phyloP scores from a whole-genome alignment of 92 coral and sea anemone genomes.

The Isaurus tuberculatus region DNA sequence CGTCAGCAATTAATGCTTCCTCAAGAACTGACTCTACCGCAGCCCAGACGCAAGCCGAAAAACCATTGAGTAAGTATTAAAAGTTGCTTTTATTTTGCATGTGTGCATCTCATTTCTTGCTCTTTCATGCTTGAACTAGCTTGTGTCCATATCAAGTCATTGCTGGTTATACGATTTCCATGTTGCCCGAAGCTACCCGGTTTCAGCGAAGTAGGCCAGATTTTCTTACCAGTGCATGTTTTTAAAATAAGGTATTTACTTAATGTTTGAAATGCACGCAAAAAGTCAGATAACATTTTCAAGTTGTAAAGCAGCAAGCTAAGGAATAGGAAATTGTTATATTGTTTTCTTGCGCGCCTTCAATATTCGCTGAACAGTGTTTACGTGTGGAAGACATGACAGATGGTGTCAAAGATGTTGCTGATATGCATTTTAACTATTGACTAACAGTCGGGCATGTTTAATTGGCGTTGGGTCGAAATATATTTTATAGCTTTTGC shows the following conservation, averaged over 20 bases:
- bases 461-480: neutral
- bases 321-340: neutral
- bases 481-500: neutral
- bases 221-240: slow-evolving; percentile 13
- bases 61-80: slow-evolving; percentile 72
- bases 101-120: slow-evolving; percentile 39
- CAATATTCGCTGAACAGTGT: neutral
- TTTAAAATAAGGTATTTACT: neutral
- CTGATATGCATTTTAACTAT: slow-evolving; percentile 26
- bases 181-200: slow-evolving; percentile 30
- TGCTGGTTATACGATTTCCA: neutral
- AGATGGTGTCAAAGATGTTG: slow-evolving; percentile 11
- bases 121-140: slow-evolving; percentile 24
- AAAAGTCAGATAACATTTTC: too few relatives aligned
- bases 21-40: slow-evolving; percentile 50
- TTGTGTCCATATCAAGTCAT: slow-evolving; percentile 40
- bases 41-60: slow-evolving; percentile 71
- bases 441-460: neutral
- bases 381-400: neutral
- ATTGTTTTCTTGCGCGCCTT: neutral
- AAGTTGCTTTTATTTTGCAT: slow-evolving; percentile 46
- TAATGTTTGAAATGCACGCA: slow-evolving; percentile 31
- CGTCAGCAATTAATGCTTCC: slow-evolving; percentile 35
- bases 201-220: slow-evolving; percentile 22
- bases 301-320: neutral